A percentile compares a stretch with the other conserved stretches of the same genome.
phyloP scores from a whole-genome alignment of 2,888 invertebrate species.

The Ectobius pallidus region DNA sequence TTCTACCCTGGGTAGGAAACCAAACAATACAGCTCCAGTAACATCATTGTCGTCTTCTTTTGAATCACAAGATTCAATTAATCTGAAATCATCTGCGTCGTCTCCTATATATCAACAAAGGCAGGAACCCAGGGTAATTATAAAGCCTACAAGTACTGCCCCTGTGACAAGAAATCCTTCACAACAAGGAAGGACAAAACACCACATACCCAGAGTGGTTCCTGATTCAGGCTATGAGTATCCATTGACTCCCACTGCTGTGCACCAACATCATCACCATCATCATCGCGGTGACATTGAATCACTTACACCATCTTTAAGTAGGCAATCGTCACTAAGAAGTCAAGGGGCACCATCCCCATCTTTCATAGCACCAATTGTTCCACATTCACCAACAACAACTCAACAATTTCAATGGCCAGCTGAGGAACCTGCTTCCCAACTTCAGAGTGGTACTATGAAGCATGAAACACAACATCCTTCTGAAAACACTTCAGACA shows the following conservation, averaged over 20 bases:
- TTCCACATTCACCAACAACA: background rate
- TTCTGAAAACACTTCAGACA: too few relatives aligned
- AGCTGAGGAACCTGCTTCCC: background rate
- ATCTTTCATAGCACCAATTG: too few relatives aligned
- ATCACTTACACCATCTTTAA: background rate
- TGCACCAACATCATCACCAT: too few relatives aligned
- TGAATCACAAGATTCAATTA: background rate
- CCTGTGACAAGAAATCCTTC: slow-evolving; percentile 46
- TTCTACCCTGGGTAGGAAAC: slow-evolving; percentile 68
- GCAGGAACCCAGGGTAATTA: slow-evolving; percentile 65
- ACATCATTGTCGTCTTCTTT: background rate
- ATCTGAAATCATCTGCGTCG: background rate
- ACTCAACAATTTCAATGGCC: background rate
- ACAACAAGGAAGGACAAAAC: slow-evolving; percentile 47
- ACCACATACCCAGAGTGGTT: slow-evolving; percentile 49
- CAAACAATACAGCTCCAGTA: slow-evolving; percentile 40
- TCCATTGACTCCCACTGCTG: background rate
- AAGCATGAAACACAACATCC: too few relatives aligned
- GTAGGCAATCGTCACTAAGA: background rate
- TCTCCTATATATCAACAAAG: slow-evolving; percentile 57
- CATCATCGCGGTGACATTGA: background rate
- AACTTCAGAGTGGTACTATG: background rate
- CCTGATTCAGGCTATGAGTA: slow-evolving; percentile 37
- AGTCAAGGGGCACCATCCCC: background rate
- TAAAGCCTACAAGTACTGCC: slow-evolving; percentile 60